phyloP scores from a whole-genome alignment of 2,113 vertebrate species.

The Ochotona curzoniae region DNA sequence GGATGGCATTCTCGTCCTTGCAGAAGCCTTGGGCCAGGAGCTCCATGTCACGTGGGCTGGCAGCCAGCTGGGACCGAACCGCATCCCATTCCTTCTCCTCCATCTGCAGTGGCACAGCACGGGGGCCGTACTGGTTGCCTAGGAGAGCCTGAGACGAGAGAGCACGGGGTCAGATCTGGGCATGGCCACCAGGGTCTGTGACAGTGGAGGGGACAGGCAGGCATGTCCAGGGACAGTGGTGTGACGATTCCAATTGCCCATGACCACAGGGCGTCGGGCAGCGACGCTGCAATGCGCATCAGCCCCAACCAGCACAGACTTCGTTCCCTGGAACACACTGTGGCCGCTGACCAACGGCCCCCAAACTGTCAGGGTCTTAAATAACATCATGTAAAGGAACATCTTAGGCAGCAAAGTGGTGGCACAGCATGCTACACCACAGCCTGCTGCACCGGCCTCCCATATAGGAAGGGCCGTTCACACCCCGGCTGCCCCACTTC shows the following conservation, averaged over 20 bases:
- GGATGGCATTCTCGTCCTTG: slow-evolving; percentile 87
- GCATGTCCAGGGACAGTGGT: no score
- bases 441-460: no score
- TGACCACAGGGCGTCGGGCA: neutral
- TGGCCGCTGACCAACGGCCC: neutral
- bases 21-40: slow-evolving; percentile 86
- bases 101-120: slow-evolving; percentile 83
- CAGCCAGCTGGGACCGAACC: slow-evolving; percentile 83
- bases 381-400: no score
- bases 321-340: neutral
- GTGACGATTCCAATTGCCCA: no score
- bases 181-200: neutral
- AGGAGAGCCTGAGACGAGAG: slow-evolving; percentile 86
- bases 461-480: no score
- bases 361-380: neutral
- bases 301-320: neutral
- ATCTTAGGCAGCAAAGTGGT: no score
- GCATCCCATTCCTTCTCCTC: slow-evolving; percentile 87
- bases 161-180: accelerated
- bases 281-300: neutral
- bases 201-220: neutral
- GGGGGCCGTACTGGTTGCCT: slow-evolving; percentile 88
- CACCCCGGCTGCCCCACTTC: no score
- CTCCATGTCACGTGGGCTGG: slow-evolving; percentile 78
- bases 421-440: no score